Conservation (phyloP, 2,113 vertebrate genomes). For the Sinocyclocheilus rhinocerous region DNA sequence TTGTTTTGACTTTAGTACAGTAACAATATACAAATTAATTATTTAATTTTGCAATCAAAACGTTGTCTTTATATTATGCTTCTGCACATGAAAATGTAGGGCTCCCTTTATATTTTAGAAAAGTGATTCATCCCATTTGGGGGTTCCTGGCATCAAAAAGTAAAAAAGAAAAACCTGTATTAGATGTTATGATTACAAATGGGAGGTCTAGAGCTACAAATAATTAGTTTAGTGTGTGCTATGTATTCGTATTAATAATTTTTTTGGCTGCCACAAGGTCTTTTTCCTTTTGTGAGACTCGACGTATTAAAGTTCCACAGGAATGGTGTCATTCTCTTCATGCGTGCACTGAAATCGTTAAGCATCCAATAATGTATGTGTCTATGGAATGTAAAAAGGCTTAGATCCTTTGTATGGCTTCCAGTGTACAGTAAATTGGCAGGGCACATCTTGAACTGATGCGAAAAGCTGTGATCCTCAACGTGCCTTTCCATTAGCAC, state of each 20-base stretch:
- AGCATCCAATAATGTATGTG: constrained; percentile 57
- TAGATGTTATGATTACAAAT: not conserved
- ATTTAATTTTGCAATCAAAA: not conserved
- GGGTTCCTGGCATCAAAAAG: not conserved
- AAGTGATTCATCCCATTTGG: not conserved
- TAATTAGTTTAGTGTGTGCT: constrained; percentile 21
- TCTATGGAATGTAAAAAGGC: constrained; percentile 59
- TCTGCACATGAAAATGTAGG: not conserved
- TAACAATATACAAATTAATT: not conserved
- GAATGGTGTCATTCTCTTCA: constrained; percentile 48
- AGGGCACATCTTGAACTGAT: constrained; percentile 60
- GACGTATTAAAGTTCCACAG: constrained; percentile 38
- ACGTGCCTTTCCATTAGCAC: constrained; percentile 30
- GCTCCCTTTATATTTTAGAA: not conserved
- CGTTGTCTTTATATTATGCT: not conserved
- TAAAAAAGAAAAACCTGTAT: not conserved
- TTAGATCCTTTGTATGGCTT: constrained; percentile 59
- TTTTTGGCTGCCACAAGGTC: not conserved
- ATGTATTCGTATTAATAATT: constrained; percentile 26
- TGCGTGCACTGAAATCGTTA: constrained; percentile 54
- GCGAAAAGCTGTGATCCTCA: constrained; percentile 55
- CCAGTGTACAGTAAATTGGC: constrained; percentile 60
- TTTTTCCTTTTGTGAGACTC: not conserved
- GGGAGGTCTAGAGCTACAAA: not conserved
- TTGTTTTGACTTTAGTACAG: not conserved